Percentiles rank a stretch among this genome's conserved stretches.
These are phyloP conservation scores for Narcine bancroftii DNA, from an alignment of 2,113 vertebrate genomes.

Conservation along the genomic window DNA sequence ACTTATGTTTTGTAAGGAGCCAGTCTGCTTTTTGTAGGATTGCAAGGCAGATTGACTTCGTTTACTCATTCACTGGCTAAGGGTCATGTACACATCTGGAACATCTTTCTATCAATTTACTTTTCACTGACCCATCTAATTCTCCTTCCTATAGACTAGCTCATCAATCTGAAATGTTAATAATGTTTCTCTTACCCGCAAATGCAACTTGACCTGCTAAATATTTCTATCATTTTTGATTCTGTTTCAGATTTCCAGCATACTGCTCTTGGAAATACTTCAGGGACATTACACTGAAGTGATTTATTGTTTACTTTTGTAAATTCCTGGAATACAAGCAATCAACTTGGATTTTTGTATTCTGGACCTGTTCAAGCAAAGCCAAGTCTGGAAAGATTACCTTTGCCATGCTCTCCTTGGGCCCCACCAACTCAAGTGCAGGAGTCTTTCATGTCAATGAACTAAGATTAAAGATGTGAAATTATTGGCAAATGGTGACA, in stretches of 20 bases:
- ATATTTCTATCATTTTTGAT: too few species aligned
- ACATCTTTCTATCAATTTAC: not conserved
- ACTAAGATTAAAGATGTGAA: not conserved
- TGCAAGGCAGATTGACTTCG: not conserved
- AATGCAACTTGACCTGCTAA: too few species aligned
- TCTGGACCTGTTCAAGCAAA: not conserved
- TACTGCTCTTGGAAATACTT: not conserved
- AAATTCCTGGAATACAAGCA: not conserved
- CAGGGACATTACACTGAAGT: not conserved
- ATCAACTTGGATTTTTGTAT: not conserved
- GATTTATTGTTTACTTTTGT: not conserved
- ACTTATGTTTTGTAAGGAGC: not conserved
- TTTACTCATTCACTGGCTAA: not conserved
- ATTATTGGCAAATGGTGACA: not conserved
- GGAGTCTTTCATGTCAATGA: not conserved
- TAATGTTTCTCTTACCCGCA: too few species aligned
- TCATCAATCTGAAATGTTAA: too few species aligned
- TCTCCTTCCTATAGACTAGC: not conserved
- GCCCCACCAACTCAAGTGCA: not conserved
- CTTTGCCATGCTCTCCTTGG: not conserved
- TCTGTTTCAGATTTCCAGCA: too few species aligned
- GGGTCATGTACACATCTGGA: not conserved
- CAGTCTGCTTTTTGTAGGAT: not conserved
- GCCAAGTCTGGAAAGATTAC: not conserved
- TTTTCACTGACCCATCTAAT: not conserved